Conservation (phyloP, 2,113 vertebrate genomes). For the Scomber japonicus region DNA sequence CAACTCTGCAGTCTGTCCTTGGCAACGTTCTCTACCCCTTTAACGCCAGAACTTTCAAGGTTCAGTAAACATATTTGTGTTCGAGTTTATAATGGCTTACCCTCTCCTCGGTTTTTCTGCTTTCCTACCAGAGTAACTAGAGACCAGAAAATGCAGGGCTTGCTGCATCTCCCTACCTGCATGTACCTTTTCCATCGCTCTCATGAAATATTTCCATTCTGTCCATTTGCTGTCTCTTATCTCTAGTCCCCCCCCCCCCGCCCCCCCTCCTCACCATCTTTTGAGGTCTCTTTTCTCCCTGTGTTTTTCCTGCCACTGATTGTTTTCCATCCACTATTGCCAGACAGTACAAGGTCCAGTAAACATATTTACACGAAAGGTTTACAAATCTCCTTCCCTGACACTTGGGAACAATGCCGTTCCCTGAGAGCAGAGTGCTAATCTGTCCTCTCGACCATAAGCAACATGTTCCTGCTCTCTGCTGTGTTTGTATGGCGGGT, state of each 20-base stretch:
- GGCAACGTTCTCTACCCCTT: constrained; percentile 21
- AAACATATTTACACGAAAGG: constrained; percentile 52
- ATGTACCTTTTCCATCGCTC: neutral
- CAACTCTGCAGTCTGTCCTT: constrained; percentile 34
- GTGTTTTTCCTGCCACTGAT: constrained; percentile 18
- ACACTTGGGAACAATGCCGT: constrained; percentile 18
- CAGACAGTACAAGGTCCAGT: constrained; percentile 37
- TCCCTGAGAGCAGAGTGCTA: constrained; percentile 24
- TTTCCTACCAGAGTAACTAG: constrained; percentile 15
- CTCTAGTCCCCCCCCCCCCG: constrained; percentile 7
- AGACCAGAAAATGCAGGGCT: constrained; percentile 33
- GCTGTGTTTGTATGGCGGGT: constrained; percentile 22
- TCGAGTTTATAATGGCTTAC: constrained; percentile 31
- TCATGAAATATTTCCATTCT: neutral
- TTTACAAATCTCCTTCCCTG: constrained; percentile 22
- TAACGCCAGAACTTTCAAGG: constrained; percentile 42
- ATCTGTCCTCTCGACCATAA: constrained; percentile 25
- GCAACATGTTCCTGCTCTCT: constrained; percentile 26
- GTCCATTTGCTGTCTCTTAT: constrained; percentile 18
- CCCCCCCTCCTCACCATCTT: neutral
- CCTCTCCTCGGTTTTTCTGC: constrained; percentile 14
- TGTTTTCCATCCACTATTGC: constrained; percentile 31
- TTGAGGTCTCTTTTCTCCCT: constrained; percentile 11
- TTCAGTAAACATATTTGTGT: constrained; percentile 59
- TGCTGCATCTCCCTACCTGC: neutral